These are phyloP conservation scores for Myiagra hebetior DNA, from an alignment of 2,113 vertebrate genomes.

Conservation along the genomic window DNA sequence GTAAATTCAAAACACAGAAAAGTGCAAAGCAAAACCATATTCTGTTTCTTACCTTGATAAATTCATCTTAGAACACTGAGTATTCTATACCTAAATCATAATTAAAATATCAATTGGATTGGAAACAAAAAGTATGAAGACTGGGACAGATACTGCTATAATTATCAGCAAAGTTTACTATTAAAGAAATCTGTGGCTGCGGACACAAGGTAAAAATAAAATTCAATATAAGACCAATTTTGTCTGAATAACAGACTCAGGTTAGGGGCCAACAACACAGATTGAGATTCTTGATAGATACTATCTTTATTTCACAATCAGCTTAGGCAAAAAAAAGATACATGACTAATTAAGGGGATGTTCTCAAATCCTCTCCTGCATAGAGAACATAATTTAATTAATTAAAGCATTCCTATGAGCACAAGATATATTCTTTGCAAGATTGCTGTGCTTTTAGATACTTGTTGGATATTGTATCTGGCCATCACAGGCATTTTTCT, in stretches of 20 bases:
- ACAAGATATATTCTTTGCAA: not conserved
- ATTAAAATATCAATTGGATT: not conserved
- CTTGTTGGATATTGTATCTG: not conserved
- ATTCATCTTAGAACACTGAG: not conserved
- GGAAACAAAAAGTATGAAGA: not conserved
- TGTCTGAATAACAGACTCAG: not conserved
- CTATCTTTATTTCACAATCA: not conserved
- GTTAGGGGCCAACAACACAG: not conserved
- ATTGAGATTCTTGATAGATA: not conserved
- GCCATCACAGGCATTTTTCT: not conserved
- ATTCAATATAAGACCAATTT: not conserved
- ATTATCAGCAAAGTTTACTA: not conserved
- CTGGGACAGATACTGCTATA: not conserved
- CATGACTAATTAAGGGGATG: not conserved
- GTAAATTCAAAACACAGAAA: not conserved
- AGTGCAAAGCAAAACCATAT: not conserved
- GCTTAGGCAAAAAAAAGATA: not conserved
- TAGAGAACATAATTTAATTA: not conserved
- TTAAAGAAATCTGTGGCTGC: not conserved
- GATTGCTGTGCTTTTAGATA: not conserved
- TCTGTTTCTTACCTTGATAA: not conserved
- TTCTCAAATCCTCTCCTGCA: not conserved
- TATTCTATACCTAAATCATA: not conserved
- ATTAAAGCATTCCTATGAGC: not conserved
- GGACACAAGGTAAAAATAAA: not conserved